A percentile compares a stretch with the other conserved stretches of the same genome.
These are phyloP conservation scores for Variabilichromis moorii DNA, from an alignment of 2,113 vertebrate species.

Conservation along the genomic window DNA sequence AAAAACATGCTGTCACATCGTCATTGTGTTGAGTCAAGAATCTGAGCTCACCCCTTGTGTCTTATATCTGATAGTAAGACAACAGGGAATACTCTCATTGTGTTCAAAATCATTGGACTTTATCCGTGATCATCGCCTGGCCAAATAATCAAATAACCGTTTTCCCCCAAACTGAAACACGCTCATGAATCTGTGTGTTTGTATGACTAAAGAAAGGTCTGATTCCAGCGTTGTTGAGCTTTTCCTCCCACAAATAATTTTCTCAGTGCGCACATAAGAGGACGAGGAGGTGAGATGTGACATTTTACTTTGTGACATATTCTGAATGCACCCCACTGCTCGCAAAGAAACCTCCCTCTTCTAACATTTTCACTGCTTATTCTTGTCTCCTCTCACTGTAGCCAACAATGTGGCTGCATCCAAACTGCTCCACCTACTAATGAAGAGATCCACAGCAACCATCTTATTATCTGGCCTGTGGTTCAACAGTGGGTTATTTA, in stretches of 20 bases:
- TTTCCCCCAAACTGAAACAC: background rate
- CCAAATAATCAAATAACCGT: background rate
- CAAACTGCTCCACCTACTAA: background rate
- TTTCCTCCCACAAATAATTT: background rate
- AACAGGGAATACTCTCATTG: background rate
- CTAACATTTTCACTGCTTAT: background rate
- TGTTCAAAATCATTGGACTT: background rate
- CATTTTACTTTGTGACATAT: conserved; percentile 24
- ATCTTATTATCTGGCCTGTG: background rate
- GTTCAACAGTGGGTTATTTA: background rate
- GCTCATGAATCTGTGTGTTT: background rate
- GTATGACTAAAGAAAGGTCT: background rate
- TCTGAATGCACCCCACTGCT: background rate
- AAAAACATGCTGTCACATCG: background rate
- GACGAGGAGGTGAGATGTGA: background rate
- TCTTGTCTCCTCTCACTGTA: background rate
- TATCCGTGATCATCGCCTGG: background rate
- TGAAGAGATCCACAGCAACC: conserved; percentile 29
- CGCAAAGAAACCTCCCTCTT: background rate
- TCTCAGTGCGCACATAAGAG: background rate
- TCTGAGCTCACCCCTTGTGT: background rate
- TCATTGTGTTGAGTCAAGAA: background rate
- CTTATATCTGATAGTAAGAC: background rate
- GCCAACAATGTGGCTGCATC: background rate
- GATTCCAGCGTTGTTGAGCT: background rate